Evolutionary conservation across 2,888 invertebrate species (phyloP).

Genomic region (Odontomyia ornata): DNA sequence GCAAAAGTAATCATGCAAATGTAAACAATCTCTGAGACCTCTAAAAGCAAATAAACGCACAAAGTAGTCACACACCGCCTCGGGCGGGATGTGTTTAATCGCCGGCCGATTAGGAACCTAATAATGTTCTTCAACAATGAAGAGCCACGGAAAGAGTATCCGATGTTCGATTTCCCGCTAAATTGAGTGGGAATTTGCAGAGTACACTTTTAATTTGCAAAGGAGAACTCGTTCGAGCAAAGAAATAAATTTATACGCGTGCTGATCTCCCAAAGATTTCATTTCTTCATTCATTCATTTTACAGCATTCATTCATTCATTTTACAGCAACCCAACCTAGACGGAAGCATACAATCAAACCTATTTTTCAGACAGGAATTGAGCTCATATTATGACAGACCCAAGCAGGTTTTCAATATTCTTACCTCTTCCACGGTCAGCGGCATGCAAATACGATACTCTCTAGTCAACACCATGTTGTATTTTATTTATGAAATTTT

Average conservation of each 20-base stretch:
- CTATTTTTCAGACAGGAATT: neutral
- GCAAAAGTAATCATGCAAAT: neutral
- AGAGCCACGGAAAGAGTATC: neutral
- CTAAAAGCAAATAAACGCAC: neutral
- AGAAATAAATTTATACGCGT: slow-evolving; percentile 1
- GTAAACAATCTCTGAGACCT: neutral
- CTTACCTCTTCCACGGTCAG: slow-evolving; percentile 88
- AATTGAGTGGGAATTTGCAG: neutral
- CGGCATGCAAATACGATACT: slow-evolving; percentile 93
- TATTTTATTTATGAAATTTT: slow-evolving; percentile 23
- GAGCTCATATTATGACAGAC: neutral
- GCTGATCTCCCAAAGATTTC: neutral
- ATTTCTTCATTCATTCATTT: too few species aligned
- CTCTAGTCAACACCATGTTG: slow-evolving; percentile 84
- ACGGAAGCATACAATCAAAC: neutral
- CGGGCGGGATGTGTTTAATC: neutral
- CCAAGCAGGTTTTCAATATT: neutral
- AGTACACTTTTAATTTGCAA: neutral
- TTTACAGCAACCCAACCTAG: too few species aligned
- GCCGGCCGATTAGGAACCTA: slow-evolving; percentile 1
- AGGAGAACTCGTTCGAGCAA: neutral
- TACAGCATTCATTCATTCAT: too few species aligned
- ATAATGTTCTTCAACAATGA: neutral
- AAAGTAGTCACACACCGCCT: neutral
- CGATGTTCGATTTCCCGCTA: neutral